These are phyloP conservation scores for Pemphredon lugubris DNA, from an alignment of 2,888 invertebrate genomes.

Conservation along the genomic window DNA sequence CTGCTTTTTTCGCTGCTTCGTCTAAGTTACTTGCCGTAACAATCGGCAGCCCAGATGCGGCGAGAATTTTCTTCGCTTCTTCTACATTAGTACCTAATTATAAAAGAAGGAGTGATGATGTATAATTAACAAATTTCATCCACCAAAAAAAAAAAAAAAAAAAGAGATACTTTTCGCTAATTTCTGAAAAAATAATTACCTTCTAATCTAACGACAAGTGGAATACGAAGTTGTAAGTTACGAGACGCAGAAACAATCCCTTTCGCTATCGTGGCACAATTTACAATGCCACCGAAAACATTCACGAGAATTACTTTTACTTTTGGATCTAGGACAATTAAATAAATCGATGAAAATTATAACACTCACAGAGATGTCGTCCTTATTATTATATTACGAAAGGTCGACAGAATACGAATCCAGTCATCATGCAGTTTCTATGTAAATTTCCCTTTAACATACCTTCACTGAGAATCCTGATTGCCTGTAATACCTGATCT, in stretches of 20 bases:
- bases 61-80: constrained; percentile 91
- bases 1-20: constrained; percentile 95
- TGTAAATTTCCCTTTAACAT: neutral
- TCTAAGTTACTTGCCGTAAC: constrained; percentile 92
- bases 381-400: no score
- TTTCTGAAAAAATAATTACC: constrained; percentile 82
- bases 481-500: constrained; percentile 95
- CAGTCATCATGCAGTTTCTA: neutral
- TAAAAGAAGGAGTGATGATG: constrained; percentile 33
- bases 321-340: constrained; percentile 86
- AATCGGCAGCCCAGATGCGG: constrained; percentile 92
- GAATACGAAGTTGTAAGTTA: constrained; percentile 90
- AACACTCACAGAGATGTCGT: no score
- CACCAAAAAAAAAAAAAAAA: constrained; percentile 26
- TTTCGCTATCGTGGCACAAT: constrained; percentile 97
- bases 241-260: constrained; percentile 96
- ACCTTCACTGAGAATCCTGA: constrained; percentile 92
- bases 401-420: neutral
- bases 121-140: constrained; percentile 14
- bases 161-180: neutral
- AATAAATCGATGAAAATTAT: constrained; percentile 16
- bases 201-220: constrained; percentile 96
- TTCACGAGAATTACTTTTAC: constrained; percentile 98
- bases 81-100: constrained; percentile 89
- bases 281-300: constrained; percentile 99